Evolutionary conservation across 2,888 invertebrate species (phyloP), one percentile per base, ranked within the genome.

Genomic region (Drepanosiphum platanoidis): DNA sequence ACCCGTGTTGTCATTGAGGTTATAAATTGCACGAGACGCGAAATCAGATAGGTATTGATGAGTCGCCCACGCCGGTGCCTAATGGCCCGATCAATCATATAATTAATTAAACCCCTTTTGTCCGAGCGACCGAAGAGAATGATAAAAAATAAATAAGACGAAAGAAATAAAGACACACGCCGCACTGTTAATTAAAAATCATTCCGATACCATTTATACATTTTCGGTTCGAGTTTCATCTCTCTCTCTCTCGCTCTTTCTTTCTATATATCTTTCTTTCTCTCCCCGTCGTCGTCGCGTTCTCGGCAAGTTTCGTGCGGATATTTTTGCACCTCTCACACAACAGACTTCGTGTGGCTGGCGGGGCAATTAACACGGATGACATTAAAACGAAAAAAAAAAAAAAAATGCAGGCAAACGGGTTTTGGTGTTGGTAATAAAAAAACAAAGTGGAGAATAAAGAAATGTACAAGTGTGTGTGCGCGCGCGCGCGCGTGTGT

Each of bases 41-140:
- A 84, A 84, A 84, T 84, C 84, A 77, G 84, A 84, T 84, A 84
- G 84, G 84, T 84, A 84, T 84, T 84, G 84, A 84, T 84, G 84
- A 84, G 84, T 68, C 68, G 84, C 42, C 84, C 36, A 77, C 84
- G 68, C 68, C 77, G 42, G 68, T 77, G 77, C n/a, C 68, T 84
- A 77, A 84, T 84, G 84, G 84, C 52, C 84, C 77, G 84, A 84
- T 84, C 84, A 77, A 84, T 84, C 84, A 84, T 84, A 68, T 77
- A 84, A 84, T 84, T 84, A 84, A 84, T 84, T 84, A 84, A 84
- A 30, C 58, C 77, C 68, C 61, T 68, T 72, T 68, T 77, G 75
- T 68, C 52, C 68, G 32, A 34, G 27, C 66, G n/a, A 46, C 46
- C 52, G 39, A 13, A 81, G 58, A 61, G 58, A 71, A 58, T 71